Evolutionary conservation across 2,113 vertebrate species (phyloP).

Genomic region (Lophochroa leadbeateri): DNA sequence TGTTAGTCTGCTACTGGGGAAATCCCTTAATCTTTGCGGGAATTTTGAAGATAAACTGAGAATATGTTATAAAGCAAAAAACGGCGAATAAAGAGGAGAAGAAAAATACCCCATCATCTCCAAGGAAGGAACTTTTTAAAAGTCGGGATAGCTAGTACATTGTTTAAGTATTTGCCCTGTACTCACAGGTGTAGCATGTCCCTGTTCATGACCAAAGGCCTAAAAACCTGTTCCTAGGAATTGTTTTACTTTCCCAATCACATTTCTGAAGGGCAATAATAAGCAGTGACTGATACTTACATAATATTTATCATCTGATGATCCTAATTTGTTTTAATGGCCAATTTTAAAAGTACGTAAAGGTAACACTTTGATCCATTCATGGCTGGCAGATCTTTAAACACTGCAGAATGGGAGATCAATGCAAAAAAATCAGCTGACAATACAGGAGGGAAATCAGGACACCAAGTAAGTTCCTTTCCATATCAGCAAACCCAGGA

Average conservation of each 20-base stretch:
- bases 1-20: background rate
- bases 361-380: background rate
- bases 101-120: background rate
- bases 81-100: background rate
- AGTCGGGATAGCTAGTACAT: background rate
- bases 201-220: background rate
- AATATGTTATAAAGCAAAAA: background rate
- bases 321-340: background rate
- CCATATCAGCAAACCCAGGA: background rate
- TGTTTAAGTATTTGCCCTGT: background rate
- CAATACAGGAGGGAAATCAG: background rate
- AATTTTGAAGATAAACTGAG: background rate
- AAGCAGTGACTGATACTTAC: background rate
- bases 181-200: background rate
- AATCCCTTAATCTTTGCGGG: background rate
- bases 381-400: background rate
- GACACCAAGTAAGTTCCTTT: slow-evolving; percentile 7
- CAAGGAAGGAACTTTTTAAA: background rate
- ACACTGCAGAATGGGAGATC: background rate
- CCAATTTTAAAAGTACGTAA: background rate
- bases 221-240: background rate
- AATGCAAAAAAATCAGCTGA: background rate
- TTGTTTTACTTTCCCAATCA: background rate
- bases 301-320: background rate
- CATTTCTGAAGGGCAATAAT: background rate